Evolutionary conservation across 2,113 vertebrate species (phyloP).

Genomic region (Morphnarchus princeps): DNA sequence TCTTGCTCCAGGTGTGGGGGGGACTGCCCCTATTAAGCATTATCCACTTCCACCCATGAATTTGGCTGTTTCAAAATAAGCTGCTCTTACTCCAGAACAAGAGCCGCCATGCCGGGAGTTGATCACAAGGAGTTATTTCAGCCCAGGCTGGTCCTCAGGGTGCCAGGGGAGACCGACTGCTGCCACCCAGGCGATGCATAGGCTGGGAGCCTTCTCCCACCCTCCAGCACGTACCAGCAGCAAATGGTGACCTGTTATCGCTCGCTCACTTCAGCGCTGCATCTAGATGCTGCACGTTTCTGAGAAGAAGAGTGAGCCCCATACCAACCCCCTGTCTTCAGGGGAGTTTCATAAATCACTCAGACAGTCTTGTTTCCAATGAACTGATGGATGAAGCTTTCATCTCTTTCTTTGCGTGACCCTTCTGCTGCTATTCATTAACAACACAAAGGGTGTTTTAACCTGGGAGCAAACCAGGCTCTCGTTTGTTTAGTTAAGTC

Average conservation of each 20-base stretch:
- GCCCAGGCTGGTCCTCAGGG: not conserved
- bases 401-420: not conserved
- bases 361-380: not conserved
- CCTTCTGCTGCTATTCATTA: not conserved
- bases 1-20: not conserved
- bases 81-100: not conserved
- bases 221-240: not conserved
- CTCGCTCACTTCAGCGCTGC: accelerated
- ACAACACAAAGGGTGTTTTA: not conserved
- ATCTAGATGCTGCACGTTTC: not conserved
- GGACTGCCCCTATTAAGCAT: not conserved
- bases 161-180: not conserved
- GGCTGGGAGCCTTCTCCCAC: not conserved
- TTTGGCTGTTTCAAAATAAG: not conserved
- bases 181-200: not conserved
- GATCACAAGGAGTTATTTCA: not conserved
- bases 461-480: not conserved
- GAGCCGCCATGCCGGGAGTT: not conserved
- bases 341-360: not conserved
- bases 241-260: accelerated
- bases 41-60: not conserved
- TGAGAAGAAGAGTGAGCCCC: accelerated
- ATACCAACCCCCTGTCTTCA: not conserved
- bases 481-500: not conserved
- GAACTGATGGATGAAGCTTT: slow-evolving; percentile 4